Evolutionary conservation across 1,140 invertebrate species (phyloP).

Genomic region (Heliconius congener): DNA sequence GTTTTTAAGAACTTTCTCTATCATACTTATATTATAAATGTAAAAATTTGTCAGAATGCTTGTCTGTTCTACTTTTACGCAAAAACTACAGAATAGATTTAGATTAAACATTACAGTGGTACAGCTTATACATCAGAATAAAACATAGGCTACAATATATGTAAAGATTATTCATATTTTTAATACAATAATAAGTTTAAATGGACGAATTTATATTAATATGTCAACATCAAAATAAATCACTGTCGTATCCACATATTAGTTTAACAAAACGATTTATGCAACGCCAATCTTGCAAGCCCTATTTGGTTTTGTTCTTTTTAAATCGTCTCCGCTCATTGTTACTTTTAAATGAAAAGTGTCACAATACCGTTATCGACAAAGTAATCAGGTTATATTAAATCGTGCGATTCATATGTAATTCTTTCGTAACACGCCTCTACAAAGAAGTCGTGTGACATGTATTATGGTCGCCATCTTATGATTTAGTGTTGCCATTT

Average conservation of each 20-base stretch:
- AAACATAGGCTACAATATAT: neutral
- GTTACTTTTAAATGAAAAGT: constrained; percentile 27
- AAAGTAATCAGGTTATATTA: constrained; percentile 37
- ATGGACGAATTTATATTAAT: neutral
- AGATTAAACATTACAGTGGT: no score
- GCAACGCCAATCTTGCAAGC: neutral
- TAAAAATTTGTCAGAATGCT: no score
- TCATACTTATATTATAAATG: no score
- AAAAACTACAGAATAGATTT: no score
- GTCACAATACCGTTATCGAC: constrained; percentile 29
- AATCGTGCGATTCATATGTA: constrained; percentile 32
- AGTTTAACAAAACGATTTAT: constrained; percentile 24
- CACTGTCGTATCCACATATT: neutral
- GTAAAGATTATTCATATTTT: no score
- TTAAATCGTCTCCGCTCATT: constrained; percentile 27
- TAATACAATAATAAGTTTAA: neutral
- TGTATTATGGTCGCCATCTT: constrained; percentile 46
- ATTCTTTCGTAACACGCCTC: constrained; percentile 39
- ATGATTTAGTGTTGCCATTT: constrained; percentile 62
- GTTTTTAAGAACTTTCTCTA: no score
- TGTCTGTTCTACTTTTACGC: no score
- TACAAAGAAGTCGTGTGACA: constrained; percentile 49
- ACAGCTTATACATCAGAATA: neutral
- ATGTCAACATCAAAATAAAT: neutral
- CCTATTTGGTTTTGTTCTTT: constrained; percentile 24